Conservation (phyloP, 1,140 invertebrate genomes). For the Zaprionus nigranus region DNA sequence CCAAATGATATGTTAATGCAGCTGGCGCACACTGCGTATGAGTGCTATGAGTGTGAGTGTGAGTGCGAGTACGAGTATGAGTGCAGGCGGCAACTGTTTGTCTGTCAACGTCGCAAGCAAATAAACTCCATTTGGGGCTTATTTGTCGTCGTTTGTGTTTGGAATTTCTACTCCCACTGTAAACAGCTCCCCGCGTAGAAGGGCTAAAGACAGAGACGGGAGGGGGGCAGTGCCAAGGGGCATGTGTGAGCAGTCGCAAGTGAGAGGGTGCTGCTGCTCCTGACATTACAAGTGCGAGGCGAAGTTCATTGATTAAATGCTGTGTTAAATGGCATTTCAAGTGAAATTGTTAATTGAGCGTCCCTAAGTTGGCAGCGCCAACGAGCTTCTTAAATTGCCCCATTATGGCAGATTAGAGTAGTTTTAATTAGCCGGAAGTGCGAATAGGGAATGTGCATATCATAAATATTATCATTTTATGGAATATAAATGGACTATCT, state of each 20-base stretch:
- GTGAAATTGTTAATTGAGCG: slow-evolving; percentile 61
- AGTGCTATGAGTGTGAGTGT: slow-evolving; percentile 36
- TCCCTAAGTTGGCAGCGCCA: background rate
- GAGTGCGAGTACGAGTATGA: slow-evolving; percentile 16
- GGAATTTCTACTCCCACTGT: slow-evolving; percentile 43
- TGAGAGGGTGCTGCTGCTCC: slow-evolving; percentile 10
- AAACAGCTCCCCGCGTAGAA: slow-evolving; percentile 18
- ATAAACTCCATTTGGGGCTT: slow-evolving; percentile 64
- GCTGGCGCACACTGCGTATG: slow-evolving; percentile 74
- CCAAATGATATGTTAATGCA: slow-evolving; percentile 82
- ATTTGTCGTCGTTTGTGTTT: slow-evolving; percentile 44
- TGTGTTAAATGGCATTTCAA: slow-evolving; percentile 39
- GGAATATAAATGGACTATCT: background rate
- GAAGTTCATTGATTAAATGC: slow-evolving; percentile 44
- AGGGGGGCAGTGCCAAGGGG: background rate
- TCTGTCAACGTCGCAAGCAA: slow-evolving; percentile 76
- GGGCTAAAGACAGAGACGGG: background rate
- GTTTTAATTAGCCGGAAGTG: slow-evolving; percentile 5
- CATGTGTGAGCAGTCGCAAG: background rate
- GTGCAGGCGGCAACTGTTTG: slow-evolving; percentile 62
- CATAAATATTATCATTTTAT: slow-evolving; percentile 3
- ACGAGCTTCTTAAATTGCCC: background rate
- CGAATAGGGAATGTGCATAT: background rate
- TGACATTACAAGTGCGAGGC: slow-evolving; percentile 35
- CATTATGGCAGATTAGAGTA: background rate